Evolutionary conservation across 2,113 vertebrate genomes (phyloP), one percentile per base, ranked within the genome.

Genomic region (Astur gentilis): DNA sequence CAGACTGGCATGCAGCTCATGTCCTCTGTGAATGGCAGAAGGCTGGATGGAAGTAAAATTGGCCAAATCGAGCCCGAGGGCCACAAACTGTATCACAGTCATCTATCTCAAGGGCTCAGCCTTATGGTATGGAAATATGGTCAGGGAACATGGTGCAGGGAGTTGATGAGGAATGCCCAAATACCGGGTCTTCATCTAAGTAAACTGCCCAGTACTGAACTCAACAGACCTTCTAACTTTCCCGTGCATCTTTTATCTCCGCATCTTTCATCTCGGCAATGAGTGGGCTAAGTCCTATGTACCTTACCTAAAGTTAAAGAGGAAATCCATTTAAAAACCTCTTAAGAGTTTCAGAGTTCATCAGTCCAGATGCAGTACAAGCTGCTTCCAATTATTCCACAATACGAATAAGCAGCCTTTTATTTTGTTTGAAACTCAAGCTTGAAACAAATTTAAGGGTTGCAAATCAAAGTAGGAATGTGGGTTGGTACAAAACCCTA

Each of bases 1-100:
- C 2, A 0, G 12, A 26, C 18, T 27, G 45, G 11, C 40, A 32
- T 1, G 25, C 40, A 49, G 55, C 62, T 34, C 25, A 2, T 13
- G 22, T 61, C 40, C 47, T 78, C 55, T 38, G 61, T 38, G 44
- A 90, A 50, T 8, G 29, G 57, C 27, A 50, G 52, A 70, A 87
- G 40, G 58, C 29, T 54, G 49, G 22, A 29, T 10, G 29, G 44
- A 65, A 60, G 38, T 7, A 42, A 84, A 69, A 49, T 16, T 23
- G 45, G 52, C 16, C 49, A 78, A 45, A 78, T 62, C 36, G 52
- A 78, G 42, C 34, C 22, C 10, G 11, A 82, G 36, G 65, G 21
- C 45, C 38, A 70, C 27, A 44, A 38, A 60, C 11, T 7, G 4
- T n/a, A 0, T 12, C 25, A 47, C 0, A 14, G 19, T 50, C 17